Evolutionary conservation across 2,113 vertebrate species (phyloP).

Genomic region (Ophiodon elongatus): DNA sequence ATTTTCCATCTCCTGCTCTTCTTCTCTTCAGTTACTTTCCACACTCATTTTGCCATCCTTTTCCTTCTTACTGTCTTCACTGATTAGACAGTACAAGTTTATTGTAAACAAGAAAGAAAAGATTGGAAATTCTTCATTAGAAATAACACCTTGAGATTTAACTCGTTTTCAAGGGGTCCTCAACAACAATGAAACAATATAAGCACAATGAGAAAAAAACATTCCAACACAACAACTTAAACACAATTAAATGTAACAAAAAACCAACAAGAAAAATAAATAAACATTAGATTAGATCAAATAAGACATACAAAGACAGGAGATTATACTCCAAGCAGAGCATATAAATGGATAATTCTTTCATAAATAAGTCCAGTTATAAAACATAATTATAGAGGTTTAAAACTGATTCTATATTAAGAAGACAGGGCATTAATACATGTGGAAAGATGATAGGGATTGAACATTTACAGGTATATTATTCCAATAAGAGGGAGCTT

Average conservation of each 20-base stretch:
- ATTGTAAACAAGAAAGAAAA: neutral
- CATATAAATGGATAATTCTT: neutral
- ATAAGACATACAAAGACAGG: neutral
- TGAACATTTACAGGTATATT: neutral
- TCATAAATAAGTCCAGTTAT: neutral
- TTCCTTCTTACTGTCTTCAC: neutral
- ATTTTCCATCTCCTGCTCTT: constrained; percentile 7
- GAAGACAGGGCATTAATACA: neutral
- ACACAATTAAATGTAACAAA: neutral
- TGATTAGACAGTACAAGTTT: neutral
- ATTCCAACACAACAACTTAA: neutral
- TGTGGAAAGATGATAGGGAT: neutral
- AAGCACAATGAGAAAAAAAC: neutral
- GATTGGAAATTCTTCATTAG: neutral
- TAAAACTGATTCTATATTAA: neutral
- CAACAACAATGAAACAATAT: neutral
- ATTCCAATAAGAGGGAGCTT: neutral
- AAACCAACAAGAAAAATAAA: neutral
- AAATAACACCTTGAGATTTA: neutral
- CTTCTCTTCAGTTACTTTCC: constrained; percentile 13
- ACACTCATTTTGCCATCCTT: constrained; percentile 2
- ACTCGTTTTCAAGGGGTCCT: neutral
- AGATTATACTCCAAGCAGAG: neutral
- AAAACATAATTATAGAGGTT: neutral
- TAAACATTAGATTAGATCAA: neutral